Base-by-base conservation (phyloP, 2,888 invertebrate species). In the Chelonus formosanus region DNA sequence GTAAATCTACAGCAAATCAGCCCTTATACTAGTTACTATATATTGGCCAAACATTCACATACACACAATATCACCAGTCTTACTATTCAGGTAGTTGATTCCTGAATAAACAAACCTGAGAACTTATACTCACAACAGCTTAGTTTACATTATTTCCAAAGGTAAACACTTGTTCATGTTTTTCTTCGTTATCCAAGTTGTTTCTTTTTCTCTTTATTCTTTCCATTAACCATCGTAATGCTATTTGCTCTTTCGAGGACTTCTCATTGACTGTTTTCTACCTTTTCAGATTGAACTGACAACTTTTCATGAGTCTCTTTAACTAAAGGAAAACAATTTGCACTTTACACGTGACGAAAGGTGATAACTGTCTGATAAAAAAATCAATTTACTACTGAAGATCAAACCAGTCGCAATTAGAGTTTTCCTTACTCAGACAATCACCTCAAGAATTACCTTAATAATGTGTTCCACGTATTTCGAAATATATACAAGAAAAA, bases 401-500 rank as follows among this genome's bases (percentile, higher is more conserved):
- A 59, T 36, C 20, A 10, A 1, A 47, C 40, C 3, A 59, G 8
- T 59, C n/a, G 32, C 50, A 50, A 59, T 59, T 59, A 50, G 36
- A 35, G 50, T 34, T 5, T 50, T 8, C 10, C 10, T 20, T 59
- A 48, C 20, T 20, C n/a, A 59, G 35, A 48, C 47, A 52, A 52
- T 45, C 64, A 53, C 48, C 6, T 36, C 52, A 44, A 48, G 59
- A 52, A 52, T 47, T 59, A 48, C 53, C 20, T 43, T 50, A 32
- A 60, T 31, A 63, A 63, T 40, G 47, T 55, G 53, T 58, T 63
- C 60, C 64, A 59, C 63, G 45, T 45, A 50, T 20, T 43, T 34
- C 10, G 48, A 48, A 35, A 65, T 34, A 67, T 54, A 45, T 45
- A 61, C 61, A 61, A 64, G 62, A 70, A 58, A 70, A 69, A 68